A percentile compares a stretch with the other conserved stretches of the same genome.
These are phyloP conservation scores for Acanthopleura granulata DNA, from an alignment of 2,888 invertebrate genomes.

Conservation along the genomic window DNA sequence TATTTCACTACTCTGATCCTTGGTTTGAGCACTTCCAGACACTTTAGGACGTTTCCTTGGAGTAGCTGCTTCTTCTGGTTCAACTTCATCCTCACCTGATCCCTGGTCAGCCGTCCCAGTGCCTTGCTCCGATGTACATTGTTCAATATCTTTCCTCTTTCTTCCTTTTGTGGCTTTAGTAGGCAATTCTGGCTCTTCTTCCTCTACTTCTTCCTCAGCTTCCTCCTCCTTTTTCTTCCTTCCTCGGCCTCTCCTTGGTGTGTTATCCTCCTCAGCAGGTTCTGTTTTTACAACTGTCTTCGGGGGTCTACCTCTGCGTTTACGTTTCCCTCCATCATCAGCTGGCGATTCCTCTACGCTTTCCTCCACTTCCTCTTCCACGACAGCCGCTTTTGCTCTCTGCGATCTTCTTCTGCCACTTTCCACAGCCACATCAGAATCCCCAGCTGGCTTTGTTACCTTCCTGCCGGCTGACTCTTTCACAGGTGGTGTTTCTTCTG, in stretches of 20 bases:
- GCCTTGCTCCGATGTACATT: background rate
- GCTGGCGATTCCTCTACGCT: conserved; percentile 18
- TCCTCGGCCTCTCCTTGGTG: conserved; percentile 31
- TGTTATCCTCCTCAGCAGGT: conserved; percentile 23
- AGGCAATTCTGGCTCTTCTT: conserved; percentile 21
- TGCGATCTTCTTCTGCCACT: background rate
- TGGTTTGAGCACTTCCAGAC: conserved; percentile 3
- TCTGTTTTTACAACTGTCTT: conserved; percentile 8
- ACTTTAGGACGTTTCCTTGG: background rate
- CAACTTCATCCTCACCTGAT: background rate
- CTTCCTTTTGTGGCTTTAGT: background rate
- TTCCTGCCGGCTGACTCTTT: background rate
- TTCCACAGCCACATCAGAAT: background rate
- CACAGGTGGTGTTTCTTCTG: background rate
- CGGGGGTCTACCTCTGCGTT: conserved; percentile 15
- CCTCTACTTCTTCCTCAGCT: conserved; percentile 27
- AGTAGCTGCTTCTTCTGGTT: background rate
- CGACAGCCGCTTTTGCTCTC: conserved; percentile 8
- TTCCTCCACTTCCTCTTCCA: conserved; percentile 12
- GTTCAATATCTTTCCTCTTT: background rate
- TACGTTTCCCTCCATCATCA: conserved; percentile 22
- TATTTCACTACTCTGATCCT: conserved; percentile 3
- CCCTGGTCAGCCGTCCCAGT: background rate
- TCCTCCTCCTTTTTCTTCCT: conserved; percentile 26
- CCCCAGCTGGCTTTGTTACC: background rate